Base-by-base conservation (phyloP, 2,113 vertebrate species). In the Pimephales promelas region DNA sequence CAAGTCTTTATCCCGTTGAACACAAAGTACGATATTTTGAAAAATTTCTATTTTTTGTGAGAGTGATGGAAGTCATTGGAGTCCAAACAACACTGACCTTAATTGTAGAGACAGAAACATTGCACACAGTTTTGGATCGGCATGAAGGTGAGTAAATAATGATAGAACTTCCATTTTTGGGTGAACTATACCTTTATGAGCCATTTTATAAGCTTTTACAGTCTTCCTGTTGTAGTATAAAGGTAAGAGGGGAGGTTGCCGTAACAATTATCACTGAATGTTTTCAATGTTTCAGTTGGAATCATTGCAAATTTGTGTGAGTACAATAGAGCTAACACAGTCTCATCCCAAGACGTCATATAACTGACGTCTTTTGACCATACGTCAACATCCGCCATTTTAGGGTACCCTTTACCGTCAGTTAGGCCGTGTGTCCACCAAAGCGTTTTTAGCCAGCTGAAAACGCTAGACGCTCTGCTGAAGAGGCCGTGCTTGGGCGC, bases 241-340 rank as follows among this genome's bases (percentile, higher is more conserved):
- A 40, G 5, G 9, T 10, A 68, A 22, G 64, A 36, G 18, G 20
- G 31, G 31, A 36, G 31, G 18, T 22, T 68, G 31, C 16, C 5
- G 13, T 66, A 20, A 66, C 64, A 36, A 1, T 36, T 6, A 10
- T 66, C 62, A 66, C 62, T 0, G 5, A 76, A 36, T 76, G 31
- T 40, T 76, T 57, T 77, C 34, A 59, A 24, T 66, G 59, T 62
- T 79, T 62, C 8, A 61, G 56, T 66, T 64, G 47, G 47, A 73
- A 54, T 59, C 56, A 74, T 20, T 68, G 18, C 49, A 14, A 52
- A 54, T 62, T 31, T 73, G 62, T 24, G 62, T n/a, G 45, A 57
- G 72, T 36, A 28, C 59, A 13, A 49, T 0, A 49, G 18, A n/a
- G n/a, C n/a, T n/a, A n/a, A n/a, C n/a, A n/a, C n/a, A n/a, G n/a